Evolutionary conservation across 2,797 vertebrate species (phyloP), one percentile per base, ranked within the genome.

Genomic region (Menidia menidia): DNA sequence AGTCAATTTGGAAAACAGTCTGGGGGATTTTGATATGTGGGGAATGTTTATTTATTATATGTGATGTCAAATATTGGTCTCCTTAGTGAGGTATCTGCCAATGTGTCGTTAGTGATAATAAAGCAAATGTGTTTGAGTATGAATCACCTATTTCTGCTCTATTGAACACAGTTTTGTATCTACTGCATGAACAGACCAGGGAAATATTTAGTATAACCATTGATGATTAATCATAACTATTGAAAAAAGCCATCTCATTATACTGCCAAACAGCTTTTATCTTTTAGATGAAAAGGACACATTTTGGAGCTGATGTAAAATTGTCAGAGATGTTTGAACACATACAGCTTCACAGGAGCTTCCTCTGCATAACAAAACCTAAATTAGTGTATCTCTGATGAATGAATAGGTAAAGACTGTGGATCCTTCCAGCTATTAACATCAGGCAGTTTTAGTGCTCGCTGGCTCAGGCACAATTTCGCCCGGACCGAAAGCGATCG

Each of bases 391-490:
- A 58, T 16, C 43, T 39, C 32, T 47, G 44, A 60, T 18, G 6
- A 4, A 35, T 8, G 14, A 58, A 64, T 13, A 41, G 14, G 3
- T 30, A 25, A 30, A 59, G 9, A 44, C 11, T 16, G 9, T 8
- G 63, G 56, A 56, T 50, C 16, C 39, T 9, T 58, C 15, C 3
- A 15, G 7, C 1, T 43, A 52, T 71, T 0, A 19, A 54, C 18
- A 4, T 6, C 45, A 60, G 53, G 31, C 9, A 1, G 8, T 51
- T 65, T 25, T 50, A 39, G 60, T 30, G 1, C 25, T 54, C 13
- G 50, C 13, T 42, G 44, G 50, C 56, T 65, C 8, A 16, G 25
- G 53, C 15, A 31, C 31, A 67, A 75, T 61, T 18, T 14, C 43
- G 19, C 31, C 13, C 0, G n/a, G 32, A 35, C 2, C 12, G 63